Evolutionary conservation across 2,888 invertebrate genomes (phyloP).

Genomic region (Eilema griseolum): DNA sequence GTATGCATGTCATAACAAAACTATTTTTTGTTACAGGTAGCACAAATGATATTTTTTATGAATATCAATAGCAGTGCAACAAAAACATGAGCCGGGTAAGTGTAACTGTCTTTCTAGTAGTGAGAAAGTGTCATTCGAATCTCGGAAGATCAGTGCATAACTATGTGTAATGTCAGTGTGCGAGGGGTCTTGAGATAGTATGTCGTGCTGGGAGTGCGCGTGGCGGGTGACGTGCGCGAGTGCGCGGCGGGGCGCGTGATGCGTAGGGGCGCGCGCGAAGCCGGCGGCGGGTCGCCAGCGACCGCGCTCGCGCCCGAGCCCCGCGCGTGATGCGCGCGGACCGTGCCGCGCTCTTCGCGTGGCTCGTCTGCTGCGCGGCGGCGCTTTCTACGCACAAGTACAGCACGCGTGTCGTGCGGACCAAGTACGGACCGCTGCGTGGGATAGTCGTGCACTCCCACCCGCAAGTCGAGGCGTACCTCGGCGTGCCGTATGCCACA

Average conservation of each 20-base stretch:
- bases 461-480: slow-evolving; percentile 95
- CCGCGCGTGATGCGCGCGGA: slow-evolving; percentile 83
- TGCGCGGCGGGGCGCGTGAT: slow-evolving; percentile 70
- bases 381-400: slow-evolving; percentile 91
- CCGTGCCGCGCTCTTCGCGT: slow-evolving; percentile 86
- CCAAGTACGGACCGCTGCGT: slow-evolving; percentile 95
- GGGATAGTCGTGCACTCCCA: slow-evolving; percentile 94
- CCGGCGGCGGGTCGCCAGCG: slow-evolving; percentile 69
- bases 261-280: slow-evolving; percentile 69
- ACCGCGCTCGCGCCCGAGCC: slow-evolving; percentile 64
- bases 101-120: slow-evolving; percentile 36
- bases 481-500: slow-evolving; percentile 97
- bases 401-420: slow-evolving; percentile 93
- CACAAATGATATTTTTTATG: slow-evolving; percentile 64
- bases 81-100: slow-evolving; percentile 79
- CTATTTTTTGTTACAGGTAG: slow-evolving; percentile 67
- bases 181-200: slow-evolving; percentile 69
- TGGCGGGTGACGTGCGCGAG: slow-evolving; percentile 56
- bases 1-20: slow-evolving; percentile 14
- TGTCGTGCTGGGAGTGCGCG: slow-evolving; percentile 69
- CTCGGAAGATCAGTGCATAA: slow-evolving; percentile 32
- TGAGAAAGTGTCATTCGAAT: slow-evolving; percentile 29
- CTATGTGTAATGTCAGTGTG: slow-evolving; percentile 66
- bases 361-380: slow-evolving; percentile 85
- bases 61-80: slow-evolving; percentile 50